Evolutionary conservation across 2,797 vertebrate species (phyloP).

Genomic region (Eulemur mongoz): DNA sequence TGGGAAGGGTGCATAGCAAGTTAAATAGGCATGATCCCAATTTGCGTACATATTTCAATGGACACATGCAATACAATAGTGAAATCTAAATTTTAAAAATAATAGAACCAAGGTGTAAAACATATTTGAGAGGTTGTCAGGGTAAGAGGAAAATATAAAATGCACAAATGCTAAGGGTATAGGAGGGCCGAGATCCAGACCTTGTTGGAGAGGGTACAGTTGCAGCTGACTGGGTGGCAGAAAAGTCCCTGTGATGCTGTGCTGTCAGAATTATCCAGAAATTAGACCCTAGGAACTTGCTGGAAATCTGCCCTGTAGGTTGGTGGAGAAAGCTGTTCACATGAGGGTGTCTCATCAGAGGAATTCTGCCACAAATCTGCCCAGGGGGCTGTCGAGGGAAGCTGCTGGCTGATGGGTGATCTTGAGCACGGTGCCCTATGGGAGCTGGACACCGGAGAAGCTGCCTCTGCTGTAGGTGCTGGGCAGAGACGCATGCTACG

Average conservation of each 20-base stretch:
- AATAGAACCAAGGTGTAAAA: neutral
- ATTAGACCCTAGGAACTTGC: neutral
- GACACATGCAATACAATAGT: neutral
- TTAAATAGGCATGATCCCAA: neutral
- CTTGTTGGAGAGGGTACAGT: neutral
- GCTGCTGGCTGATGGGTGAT: neutral
- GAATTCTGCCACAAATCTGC: neutral
- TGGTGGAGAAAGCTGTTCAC: constrained; percentile 17
- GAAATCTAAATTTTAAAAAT: neutral
- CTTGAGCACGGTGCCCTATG: neutral
- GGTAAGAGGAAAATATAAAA: neutral
- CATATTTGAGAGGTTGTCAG: neutral
- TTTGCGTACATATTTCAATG: neutral
- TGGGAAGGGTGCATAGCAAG: neutral
- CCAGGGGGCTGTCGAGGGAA: neutral
- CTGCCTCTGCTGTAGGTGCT: neutral
- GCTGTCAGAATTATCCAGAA: constrained; percentile 31
- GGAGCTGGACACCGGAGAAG: neutral
- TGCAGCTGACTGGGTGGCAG: neutral
- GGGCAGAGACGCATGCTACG: neutral
- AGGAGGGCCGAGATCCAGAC: neutral
- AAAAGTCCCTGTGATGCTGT: neutral
- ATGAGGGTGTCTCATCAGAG: neutral
- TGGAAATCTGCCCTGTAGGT: neutral
- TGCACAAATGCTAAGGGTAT: neutral